These are phyloP conservation scores for Himalopsyche kuldschensis DNA, from an alignment of 2,888 invertebrate species.

Conservation along the genomic window DNA sequence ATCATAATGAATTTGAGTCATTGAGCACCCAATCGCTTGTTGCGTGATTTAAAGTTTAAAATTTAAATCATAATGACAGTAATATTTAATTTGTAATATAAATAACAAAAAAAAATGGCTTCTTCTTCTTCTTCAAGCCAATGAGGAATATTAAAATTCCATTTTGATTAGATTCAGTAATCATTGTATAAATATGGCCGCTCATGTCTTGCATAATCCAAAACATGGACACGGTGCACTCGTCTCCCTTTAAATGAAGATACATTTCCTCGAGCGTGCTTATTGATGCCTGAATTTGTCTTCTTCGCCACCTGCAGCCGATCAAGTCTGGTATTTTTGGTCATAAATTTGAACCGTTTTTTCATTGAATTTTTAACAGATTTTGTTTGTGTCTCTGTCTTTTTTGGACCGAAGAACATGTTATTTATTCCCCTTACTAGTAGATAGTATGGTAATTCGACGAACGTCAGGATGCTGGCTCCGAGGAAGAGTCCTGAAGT, in stretches of 20 bases:
- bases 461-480: conserved; percentile 67
- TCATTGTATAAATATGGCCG: neutral
- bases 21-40: no score
- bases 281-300: neutral
- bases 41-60: no score
- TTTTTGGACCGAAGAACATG: neutral
- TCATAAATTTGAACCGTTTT: neutral
- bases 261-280: neutral
- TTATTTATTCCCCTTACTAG: conserved; percentile 39
- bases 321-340: neutral
- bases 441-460: conserved; percentile 65
- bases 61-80: no score
- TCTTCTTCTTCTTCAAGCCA: no score
- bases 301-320: neutral
- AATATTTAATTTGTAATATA: no score
- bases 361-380: neutral
- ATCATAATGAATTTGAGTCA: no score
- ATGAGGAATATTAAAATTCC: no score
- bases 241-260: neutral
- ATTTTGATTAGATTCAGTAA: neutral
- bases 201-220: neutral
- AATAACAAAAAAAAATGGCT: no score
- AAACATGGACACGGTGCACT: neutral
- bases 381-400: neutral
- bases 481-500: conserved; percentile 68